These are phyloP conservation scores for Formica aserva DNA, from an alignment of 2,888 invertebrate genomes.

Conservation along the genomic window DNA sequence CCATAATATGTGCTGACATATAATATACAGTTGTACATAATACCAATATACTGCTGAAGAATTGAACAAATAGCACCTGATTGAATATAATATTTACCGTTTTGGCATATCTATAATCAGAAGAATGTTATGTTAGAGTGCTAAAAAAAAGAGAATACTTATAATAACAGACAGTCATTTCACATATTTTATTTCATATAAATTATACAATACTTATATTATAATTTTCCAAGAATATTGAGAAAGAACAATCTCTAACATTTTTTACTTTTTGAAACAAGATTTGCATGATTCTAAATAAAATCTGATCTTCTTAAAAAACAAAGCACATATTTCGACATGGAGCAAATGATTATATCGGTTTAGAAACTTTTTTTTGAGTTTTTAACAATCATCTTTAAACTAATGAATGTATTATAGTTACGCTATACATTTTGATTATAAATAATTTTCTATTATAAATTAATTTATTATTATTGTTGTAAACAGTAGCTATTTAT, in stretches of 20 bases:
- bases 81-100: neutral
- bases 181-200: neutral
- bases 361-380: neutral
- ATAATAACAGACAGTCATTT: neutral
- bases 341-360: neutral
- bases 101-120: constrained; percentile 30
- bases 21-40: constrained; percentile 32
- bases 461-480: neutral
- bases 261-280: neutral
- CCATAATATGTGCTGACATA: neutral
- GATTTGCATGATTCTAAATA: neutral
- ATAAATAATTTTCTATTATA: neutral
- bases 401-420: neutral
- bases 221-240: neutral
- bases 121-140: neutral
- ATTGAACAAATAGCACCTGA: constrained; percentile 35
- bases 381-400: neutral
- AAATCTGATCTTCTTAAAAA: neutral
- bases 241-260: neutral
- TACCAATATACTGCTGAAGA: constrained; percentile 35
- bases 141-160: neutral
- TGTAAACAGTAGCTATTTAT: neutral
- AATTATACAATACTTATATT: neutral
- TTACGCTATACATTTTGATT: neutral
- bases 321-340: neutral